A percentile compares a stretch with the other conserved stretches of the same genome.
Conservation (phyloP, 2,113 vertebrate species). For the Arenaria interpres region DNA sequence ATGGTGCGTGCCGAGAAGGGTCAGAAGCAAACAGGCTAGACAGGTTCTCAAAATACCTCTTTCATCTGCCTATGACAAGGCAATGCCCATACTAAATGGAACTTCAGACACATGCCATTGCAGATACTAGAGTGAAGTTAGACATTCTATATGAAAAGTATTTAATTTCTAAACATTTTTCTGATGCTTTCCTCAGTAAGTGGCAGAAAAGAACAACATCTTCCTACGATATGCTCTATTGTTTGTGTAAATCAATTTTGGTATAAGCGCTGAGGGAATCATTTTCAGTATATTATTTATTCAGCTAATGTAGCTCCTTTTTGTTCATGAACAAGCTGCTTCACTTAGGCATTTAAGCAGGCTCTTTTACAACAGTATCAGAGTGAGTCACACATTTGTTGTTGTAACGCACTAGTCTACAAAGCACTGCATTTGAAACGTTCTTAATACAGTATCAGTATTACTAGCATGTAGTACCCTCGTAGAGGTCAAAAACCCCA, state of each 20-base stretch:
- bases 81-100: background rate
- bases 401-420: background rate
- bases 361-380: background rate
- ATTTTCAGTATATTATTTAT: constrained; percentile 3
- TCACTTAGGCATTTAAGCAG: background rate
- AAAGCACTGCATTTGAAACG: background rate
- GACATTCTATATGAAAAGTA: background rate
- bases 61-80: background rate
- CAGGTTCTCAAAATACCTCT: background rate
- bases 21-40: background rate
- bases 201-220: background rate
- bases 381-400: rapidly evolving
- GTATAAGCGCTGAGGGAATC: background rate
- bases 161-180: background rate
- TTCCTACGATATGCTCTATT: background rate
- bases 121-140: background rate
- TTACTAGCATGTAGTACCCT: background rate
- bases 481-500: background rate
- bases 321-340: background rate
- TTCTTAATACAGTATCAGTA: background rate
- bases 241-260: background rate
- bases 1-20: background rate
- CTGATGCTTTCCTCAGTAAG: background rate
- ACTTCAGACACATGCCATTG: background rate
- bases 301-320: background rate